Evolutionary conservation across 1,140 invertebrate genomes (phyloP), one percentile per base, ranked within the genome.

Genomic region (Kradibia gibbosae): DNA sequence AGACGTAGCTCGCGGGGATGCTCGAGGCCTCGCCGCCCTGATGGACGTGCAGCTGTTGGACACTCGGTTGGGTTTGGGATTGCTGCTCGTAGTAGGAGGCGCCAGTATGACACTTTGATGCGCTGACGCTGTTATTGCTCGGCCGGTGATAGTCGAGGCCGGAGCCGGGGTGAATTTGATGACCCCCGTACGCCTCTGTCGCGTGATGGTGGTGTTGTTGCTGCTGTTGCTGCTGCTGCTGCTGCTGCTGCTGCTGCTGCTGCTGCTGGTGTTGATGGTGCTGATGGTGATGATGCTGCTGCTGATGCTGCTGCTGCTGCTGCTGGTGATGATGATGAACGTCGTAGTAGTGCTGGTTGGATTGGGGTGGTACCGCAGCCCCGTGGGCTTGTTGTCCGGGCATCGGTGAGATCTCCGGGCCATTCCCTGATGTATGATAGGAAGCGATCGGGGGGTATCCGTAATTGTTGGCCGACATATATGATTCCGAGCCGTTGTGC

Each of bases 11-110:
- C 75, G 85, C 89, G 0, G 91, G 91, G 57, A 92, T 92, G 76
- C 86, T 91, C 11, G 91, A 91, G 1, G 92, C 91, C 34, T 92
- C 92, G 0, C 92, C 91, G 53, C 91, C 92, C 76, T 92, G 92
- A 78, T 92, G 91, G 36, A 88, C 84, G 78, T 91, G 90, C 67
- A 90, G 60, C 60, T n/a, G n/a, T n/a, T 91, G 90, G 65, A 80
- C 85, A 3, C 55, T n/a, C 1, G 36, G 25, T 1, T 53, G 45
- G 3, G 55, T 67, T 15, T 73, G 78, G 20, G 62, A 57, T 65
- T 88, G 86, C 70, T 89, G 90, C 71, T 92, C 91, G 82, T 92
- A 92, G 85, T 92, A 92, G 42, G 86, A 82, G 62, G 36, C 53
- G 39, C 22, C 11, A 0, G 72, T 57, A 8, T 76, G 72, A 31